These are phyloP conservation scores for Batillaria attramentaria DNA, from an alignment of 1,140 invertebrate genomes.

Conservation along the genomic window DNA sequence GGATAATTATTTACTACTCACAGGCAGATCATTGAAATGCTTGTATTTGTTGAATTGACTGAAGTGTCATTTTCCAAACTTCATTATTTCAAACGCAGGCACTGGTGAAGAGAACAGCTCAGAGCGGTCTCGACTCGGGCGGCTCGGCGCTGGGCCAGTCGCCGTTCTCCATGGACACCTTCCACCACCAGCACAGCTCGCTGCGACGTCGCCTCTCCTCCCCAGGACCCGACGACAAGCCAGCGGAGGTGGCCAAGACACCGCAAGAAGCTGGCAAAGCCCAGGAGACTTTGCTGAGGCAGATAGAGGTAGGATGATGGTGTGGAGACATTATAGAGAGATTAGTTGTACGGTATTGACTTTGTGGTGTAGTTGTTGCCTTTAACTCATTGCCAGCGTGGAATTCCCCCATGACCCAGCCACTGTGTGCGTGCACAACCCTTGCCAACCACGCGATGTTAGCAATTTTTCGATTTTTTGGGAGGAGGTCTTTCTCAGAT, in stretches of 20 bases:
- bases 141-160: slow-evolving; percentile 62
- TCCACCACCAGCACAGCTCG: slow-evolving; percentile 62
- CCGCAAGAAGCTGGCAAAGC: slow-evolving; percentile 71
- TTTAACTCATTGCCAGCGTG: too few relatives aligned
- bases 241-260: slow-evolving; percentile 44
- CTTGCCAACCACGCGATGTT: too few relatives aligned
- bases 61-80: too few relatives aligned
- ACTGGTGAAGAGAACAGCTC: slow-evolving; percentile 64
- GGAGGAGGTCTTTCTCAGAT: too few relatives aligned
- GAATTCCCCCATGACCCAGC: too few relatives aligned
- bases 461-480: too few relatives aligned
- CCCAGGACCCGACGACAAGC: slow-evolving; percentile 70
- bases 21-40: background rate
- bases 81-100: slow-evolving; percentile 68
- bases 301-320: slow-evolving; percentile 66
- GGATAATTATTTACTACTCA: background rate
- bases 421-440: too few relatives aligned
- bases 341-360: too few relatives aligned
- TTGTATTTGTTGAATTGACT: background rate
- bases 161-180: slow-evolving; percentile 71
- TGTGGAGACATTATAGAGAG: too few relatives aligned
- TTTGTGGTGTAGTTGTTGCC: too few relatives aligned
- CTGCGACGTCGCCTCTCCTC: slow-evolving; percentile 82
- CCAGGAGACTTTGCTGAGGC: slow-evolving; percentile 75
- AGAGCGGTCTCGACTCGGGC: slow-evolving; percentile 56